Conservation (phyloP, 2,113 vertebrate genomes). For the Dinomys branickii region DNA sequence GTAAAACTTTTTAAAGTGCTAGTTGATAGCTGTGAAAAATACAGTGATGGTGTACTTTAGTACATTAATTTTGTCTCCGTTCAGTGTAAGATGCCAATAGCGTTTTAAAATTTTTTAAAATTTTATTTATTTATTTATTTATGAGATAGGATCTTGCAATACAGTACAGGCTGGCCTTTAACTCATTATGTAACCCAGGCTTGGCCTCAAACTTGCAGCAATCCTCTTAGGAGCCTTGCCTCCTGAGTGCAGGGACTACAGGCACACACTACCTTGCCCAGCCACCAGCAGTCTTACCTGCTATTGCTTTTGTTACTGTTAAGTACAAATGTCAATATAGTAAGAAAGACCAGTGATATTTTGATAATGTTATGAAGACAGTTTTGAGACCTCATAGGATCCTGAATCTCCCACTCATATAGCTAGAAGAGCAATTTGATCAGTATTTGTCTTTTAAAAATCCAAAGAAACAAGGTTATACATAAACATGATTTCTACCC, state of each 20-base stretch:
- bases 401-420: not conserved
- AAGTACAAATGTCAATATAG: not conserved
- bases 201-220: not conserved
- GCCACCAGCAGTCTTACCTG: not conserved
- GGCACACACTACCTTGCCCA: not conserved
- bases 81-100: not conserved
- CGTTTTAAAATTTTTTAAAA: not conserved
- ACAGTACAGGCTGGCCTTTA: not conserved
- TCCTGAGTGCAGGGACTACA: not conserved
- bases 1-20: not conserved
- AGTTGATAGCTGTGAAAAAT: not conserved
- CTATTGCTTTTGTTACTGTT: not conserved
- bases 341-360: not conserved
- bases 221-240: not conserved
- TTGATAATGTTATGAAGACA: not conserved
- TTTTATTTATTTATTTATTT: too few relatives aligned
- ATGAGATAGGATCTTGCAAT: not conserved
- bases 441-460: constrained; percentile 29
- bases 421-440: not conserved
- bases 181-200: not conserved
- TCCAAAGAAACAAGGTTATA: not conserved
- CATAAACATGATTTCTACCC: not conserved
- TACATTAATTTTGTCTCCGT: not conserved
- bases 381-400: not conserved
- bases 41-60: not conserved